Base-by-base conservation (phyloP, 2,797 vertebrate genomes). In the Lutjanus argentimaculatus region DNA sequence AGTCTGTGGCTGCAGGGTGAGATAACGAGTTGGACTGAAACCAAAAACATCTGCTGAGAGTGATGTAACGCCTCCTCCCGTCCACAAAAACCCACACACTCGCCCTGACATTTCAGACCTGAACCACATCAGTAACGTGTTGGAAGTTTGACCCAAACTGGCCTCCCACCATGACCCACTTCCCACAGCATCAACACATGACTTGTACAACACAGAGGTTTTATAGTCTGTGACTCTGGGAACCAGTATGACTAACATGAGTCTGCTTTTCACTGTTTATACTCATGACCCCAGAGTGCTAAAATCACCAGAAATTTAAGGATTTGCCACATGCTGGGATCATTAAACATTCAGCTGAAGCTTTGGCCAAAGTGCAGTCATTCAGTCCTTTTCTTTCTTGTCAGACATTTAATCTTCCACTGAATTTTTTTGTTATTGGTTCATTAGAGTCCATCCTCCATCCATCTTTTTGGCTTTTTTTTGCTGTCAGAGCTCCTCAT, bases 1-100 rank as follows among this genome's bases (percentile, higher is more conserved):
- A 45, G 16, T 53, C 62, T 67, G 70, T 45, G 66, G 79, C 62
- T 43, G 42, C 67, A 30, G 22, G 72, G 1, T 49, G 58, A 65
- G 59, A 36, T 22, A 49, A 49, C 6, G 1, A 45, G n/a, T 25
- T 71, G 62, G 71, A 55, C 66, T 2, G 43, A 67, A 67, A 74
- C 57, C 66, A 67, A 25, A 80, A 67, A 42, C 75, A 55, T 79
- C 67, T 61, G 59, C 46, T 52, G 71, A 57, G 48, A 52, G 49
- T 59, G 51, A 61, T 13, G 67, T 40, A 63, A 77, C 2, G 0
- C 66, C 61, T 48, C 57, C 51, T 21, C 30, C 30, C 4, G 30
- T 36, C 30, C 64, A 11, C 59, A 52, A 57, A 25, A 14, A 40
- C 49, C 45, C 62, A 71, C 73, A 68, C 22, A 48, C 52, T 53